These are phyloP conservation scores for Rotaria sp. DNA, from an alignment of 2,888 invertebrate genomes.

Conservation along the genomic window DNA sequence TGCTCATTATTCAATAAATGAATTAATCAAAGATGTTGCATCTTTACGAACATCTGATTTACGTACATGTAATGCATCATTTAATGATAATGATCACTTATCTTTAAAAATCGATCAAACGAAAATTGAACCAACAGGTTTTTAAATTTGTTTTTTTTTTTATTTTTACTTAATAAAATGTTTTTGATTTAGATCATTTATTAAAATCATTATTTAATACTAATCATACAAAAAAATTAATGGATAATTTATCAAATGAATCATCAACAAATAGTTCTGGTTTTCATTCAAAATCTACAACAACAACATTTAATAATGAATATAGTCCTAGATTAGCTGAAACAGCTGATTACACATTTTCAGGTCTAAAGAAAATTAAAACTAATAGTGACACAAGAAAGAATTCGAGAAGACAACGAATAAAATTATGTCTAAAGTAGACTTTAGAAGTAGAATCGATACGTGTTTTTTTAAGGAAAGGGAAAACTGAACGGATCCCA, in stretches of 20 bases:
- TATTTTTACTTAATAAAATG: background rate
- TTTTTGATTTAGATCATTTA: background rate
- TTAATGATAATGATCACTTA: background rate
- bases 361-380: background rate
- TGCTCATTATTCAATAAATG: constrained; percentile 26
- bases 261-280: constrained; percentile 17
- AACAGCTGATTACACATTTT: background rate
- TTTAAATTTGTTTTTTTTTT: background rate
- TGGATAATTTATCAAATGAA: constrained; percentile 17
- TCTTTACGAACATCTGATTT: background rate
- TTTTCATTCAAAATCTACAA: constrained; percentile 23
- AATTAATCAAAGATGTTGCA: background rate
- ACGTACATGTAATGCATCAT: background rate
- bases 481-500: too few relatives aligned
- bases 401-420: background rate
- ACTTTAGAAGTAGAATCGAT: too few relatives aligned
- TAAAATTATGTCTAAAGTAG: background rate
- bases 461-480: too few relatives aligned
- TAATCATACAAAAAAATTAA: background rate
- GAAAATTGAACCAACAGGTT: background rate
- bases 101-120: background rate
- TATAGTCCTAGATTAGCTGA: constrained; percentile 13
- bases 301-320: constrained; percentile 26
- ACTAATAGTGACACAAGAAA: too few relatives aligned
- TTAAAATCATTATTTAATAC: background rate